Evolutionary conservation across 2,888 invertebrate species (phyloP).

Genomic region (Spilosoma lubricipeda): DNA sequence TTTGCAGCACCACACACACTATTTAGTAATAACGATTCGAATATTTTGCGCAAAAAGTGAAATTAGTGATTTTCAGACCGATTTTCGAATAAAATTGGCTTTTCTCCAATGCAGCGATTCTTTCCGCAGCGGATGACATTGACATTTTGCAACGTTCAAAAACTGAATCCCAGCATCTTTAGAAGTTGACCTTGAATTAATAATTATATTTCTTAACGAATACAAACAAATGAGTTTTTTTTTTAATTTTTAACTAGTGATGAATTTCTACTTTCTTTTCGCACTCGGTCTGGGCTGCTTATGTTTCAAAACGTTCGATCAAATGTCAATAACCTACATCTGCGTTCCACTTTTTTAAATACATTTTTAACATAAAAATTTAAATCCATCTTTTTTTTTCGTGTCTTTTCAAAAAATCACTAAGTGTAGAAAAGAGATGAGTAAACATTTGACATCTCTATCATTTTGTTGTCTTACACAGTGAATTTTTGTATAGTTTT

Average conservation of each 20-base stretch:
- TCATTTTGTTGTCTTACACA: neutral
- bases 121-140: constrained; percentile 54
- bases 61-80: constrained; percentile 30
- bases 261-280: neutral
- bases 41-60: constrained; percentile 52
- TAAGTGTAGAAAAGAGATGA: neutral
- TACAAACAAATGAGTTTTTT: neutral
- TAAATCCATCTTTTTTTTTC: neutral
- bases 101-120: constrained; percentile 59
- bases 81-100: constrained; percentile 56
- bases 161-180: constrained; percentile 22
- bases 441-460: neutral
- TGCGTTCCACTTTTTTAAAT: neutral
- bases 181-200: neutral
- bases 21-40: constrained; percentile 31
- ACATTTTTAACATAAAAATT: neutral
- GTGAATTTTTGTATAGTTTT: neutral
- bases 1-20: constrained; percentile 47
- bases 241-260: neutral
- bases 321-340: neutral
- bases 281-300: too few species aligned
- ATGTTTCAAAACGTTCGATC: neutral
- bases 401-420: neutral
- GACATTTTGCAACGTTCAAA: constrained; percentile 44
- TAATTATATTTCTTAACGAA: neutral